Conservation (phyloP, 1,140 invertebrate genomes). For the Diplogasteroides magnus region DNA sequence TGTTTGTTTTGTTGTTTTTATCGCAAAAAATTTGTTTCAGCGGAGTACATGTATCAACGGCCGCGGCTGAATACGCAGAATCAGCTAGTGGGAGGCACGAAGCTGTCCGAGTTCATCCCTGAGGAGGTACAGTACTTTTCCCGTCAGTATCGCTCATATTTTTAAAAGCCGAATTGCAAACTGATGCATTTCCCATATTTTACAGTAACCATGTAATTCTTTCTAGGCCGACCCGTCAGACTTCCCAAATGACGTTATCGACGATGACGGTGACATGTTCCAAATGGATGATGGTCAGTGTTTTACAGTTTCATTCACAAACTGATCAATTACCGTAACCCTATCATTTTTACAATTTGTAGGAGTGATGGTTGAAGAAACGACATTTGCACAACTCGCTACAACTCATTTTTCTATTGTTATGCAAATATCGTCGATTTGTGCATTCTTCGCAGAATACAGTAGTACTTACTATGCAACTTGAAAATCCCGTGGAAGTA, state of each 20-base stretch:
- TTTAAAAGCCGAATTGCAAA: too few species aligned
- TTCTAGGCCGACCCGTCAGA: background rate
- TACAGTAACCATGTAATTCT: too few species aligned
- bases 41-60: conserved; percentile 25
- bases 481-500: conserved; percentile 4
- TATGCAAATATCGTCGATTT: too few species aligned
- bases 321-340: background rate
- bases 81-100: conserved; percentile 4
- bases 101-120: conserved; percentile 10
- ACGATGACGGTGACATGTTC: conserved; percentile 22
- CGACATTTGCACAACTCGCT: too few species aligned
- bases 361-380: too few species aligned
- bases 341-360: conserved; percentile 3
- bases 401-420: too few species aligned
- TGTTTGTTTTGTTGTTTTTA: too few species aligned
- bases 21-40: conserved; percentile 22
- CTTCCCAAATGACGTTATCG: conserved; percentile 13
- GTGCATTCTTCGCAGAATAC: too few species aligned
- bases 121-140: too few species aligned
- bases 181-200: too few species aligned
- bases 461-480: too few species aligned
- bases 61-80: conserved; percentile 16
- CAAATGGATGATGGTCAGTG: conserved; percentile 23
- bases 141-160: too few species aligned
- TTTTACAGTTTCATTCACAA: conserved; percentile 1